phyloP scores from a whole-genome alignment of 2,113 vertebrate genomes.

The Myiopsitta monachus region DNA sequence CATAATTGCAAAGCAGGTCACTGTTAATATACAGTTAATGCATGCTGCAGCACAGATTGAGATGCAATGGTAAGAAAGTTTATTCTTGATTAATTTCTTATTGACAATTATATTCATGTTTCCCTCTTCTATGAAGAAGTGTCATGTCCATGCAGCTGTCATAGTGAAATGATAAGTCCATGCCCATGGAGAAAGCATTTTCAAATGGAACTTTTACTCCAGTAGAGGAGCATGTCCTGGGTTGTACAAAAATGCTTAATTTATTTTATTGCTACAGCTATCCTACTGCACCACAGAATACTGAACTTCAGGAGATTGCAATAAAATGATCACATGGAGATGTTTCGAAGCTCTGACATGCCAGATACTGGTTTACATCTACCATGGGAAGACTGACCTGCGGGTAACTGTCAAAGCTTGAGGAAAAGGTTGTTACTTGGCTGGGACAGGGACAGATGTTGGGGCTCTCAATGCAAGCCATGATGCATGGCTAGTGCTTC shows the following conservation, averaged over 20 bases:
- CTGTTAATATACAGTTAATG: not conserved
- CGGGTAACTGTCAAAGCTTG: not conserved
- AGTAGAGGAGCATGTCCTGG: not conserved
- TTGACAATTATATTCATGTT: not conserved
- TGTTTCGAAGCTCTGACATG: not conserved
- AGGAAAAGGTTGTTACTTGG: not conserved
- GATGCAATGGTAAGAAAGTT: not conserved
- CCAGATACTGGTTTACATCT: not conserved
- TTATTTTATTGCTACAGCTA: slow-evolving; percentile 31
- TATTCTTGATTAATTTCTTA: slow-evolving; percentile 10
- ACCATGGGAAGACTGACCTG: not conserved
- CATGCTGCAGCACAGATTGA: not conserved
- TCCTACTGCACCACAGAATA: not conserved
- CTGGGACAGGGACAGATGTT: not conserved
- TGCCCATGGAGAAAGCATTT: not conserved
- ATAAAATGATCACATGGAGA: not conserved
- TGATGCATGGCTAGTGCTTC: not conserved
- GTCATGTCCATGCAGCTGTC: not conserved
- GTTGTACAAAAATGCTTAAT: slow-evolving; percentile 32
- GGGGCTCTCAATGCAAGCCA: not conserved
- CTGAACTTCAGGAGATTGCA: not conserved
- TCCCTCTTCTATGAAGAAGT: not conserved
- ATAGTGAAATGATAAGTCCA: not conserved
- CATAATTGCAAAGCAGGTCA: slow-evolving; percentile 1
- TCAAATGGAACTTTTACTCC: not conserved